Base-by-base conservation (phyloP, 1,140 invertebrate genomes). In the Propsilocerus akamusi region DNA sequence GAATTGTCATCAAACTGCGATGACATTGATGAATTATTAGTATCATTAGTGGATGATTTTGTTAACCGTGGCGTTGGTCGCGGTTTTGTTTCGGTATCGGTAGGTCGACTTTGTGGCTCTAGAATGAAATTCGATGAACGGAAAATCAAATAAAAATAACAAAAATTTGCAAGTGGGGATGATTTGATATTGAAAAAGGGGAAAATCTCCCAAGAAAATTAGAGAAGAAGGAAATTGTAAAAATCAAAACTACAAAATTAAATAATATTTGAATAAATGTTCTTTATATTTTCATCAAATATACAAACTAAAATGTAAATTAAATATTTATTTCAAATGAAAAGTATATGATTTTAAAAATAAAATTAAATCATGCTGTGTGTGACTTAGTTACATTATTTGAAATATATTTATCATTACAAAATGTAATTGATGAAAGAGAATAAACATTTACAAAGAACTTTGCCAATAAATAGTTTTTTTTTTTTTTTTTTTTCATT, bases 61-160 rank as follows among this genome's bases (percentile, higher is more conserved):
- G 12, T 47, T 26, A 26, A 8, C 6, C 52, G 52, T 47, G 54
- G 50, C 46, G 61, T 55, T 58, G 63, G 63, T 57, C 61, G 57
- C 52, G 63, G 60, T 53, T 60, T 4, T 46, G 10, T 10, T 49
- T 34, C 26, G 5, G 17, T 25, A 26, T 24, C 26, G 20, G 46
- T 23, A 12, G 25, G 49, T 12, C 47, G 41, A 47, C 37, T 26
- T 34, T 24, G 20, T 53, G 49, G n/a, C 10, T 53, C 52, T 53
- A 53, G 46, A 52, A 53, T 48, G 7, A 46, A 49, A 41, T 41
- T 26, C 41, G 50, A 28, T 49, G 48, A 49, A 49, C 25, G 48
- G 14, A 41, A 41, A 41, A 41, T 20, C 34, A 41, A 41, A 41
- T 41, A 20, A 41, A 41, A 14, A 41, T 41, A 41, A n/a, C n/a